Base-by-base conservation (phyloP, 2,113 vertebrate genomes). In the Arothron firmamentum region DNA sequence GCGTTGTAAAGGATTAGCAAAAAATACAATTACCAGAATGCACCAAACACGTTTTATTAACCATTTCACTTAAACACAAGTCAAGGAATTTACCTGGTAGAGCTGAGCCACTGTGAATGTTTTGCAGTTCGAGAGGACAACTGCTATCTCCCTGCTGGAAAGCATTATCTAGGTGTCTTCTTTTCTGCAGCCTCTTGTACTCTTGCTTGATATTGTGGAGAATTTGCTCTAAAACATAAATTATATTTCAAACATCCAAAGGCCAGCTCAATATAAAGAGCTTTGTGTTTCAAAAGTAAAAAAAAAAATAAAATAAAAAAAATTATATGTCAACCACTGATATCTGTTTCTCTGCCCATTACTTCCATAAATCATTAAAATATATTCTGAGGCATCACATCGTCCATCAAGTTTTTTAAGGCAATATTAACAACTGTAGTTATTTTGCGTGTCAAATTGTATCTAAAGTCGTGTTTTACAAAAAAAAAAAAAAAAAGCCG, bases 141-240 rank as follows among this genome's bases (percentile, higher is more conserved):
- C 93, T 92, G 42, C 92, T 89, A 5, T 98, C 95, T 51, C 91
- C 90, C 80, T 94, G 95, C 74, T 94, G 94, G 77, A 94, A 92
- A 63, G 69, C 90, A 79, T 75, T 92, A 88, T 99, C 97, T 91
- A 99, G 88, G 83, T 98, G 96, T 86, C 94, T 91, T 69, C 96
- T 92, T 75, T 98, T 98, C 89, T 98, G 95, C 91, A 99, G 94
- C 52, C 97, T 92, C 88, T 98, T 98, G 88, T 98, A 99, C 74
- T 99, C 97, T 75, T 98, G 96, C 87, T 99, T 99, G 89, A 99
- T 98, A 88, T 98, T 99, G 86, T 95, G 92, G 41, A 98, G 87
- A 81, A 99, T 98, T 98, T 98, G 94, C 89, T 98, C 96, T 98
- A 77, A 62, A 76, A 59, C 15, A n/a, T 16, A 56, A 11, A 23